Conservation (phyloP, 2,888 invertebrate species). For the Agrypnus murinus region DNA sequence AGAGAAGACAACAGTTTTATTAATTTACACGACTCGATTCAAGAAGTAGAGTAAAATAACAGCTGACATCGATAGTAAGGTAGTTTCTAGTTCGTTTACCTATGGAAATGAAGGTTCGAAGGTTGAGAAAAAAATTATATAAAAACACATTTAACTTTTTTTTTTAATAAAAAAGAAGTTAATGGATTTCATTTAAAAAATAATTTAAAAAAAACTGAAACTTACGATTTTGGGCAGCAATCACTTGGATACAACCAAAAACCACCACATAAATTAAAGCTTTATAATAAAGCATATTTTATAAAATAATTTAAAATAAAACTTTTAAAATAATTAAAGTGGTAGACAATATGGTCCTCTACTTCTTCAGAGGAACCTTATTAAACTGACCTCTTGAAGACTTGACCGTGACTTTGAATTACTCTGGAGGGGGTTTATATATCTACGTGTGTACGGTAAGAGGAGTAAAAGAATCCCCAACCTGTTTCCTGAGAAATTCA, state of each 20-base stretch:
- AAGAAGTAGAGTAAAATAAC: too few species aligned
- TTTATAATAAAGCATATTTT: neutral
- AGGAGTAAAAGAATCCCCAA: conserved; percentile 28
- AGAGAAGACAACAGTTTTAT: conserved; percentile 2
- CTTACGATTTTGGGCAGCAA: conserved; percentile 52
- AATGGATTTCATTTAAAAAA: too few species aligned
- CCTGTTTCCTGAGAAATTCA: conserved; percentile 39
- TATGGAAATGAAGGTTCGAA: neutral
- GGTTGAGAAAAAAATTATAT: too few species aligned
- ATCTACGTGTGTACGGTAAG: neutral
- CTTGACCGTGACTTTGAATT: conserved; percentile 67
- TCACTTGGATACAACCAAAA: conserved; percentile 23
- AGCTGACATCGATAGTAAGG: neutral
- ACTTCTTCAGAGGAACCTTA: conserved; percentile 57
- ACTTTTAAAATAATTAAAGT: neutral
- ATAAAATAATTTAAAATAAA: conserved; percentile 28
- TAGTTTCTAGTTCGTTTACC: conserved; percentile 2
- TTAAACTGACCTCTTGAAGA: conserved; percentile 67
- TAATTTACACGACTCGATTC: neutral
- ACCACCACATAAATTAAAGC: conserved; percentile 17
- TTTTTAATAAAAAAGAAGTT: too few species aligned
- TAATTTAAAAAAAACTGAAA: conserved; percentile 21
- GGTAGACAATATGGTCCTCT: conserved; percentile 30
- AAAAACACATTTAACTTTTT: too few species aligned
- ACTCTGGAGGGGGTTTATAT: conserved; percentile 44